Evolutionary conservation across 1,140 invertebrate species (phyloP), one percentile per base, ranked within the genome.

Genomic region (Odontomachus brunneus): DNA sequence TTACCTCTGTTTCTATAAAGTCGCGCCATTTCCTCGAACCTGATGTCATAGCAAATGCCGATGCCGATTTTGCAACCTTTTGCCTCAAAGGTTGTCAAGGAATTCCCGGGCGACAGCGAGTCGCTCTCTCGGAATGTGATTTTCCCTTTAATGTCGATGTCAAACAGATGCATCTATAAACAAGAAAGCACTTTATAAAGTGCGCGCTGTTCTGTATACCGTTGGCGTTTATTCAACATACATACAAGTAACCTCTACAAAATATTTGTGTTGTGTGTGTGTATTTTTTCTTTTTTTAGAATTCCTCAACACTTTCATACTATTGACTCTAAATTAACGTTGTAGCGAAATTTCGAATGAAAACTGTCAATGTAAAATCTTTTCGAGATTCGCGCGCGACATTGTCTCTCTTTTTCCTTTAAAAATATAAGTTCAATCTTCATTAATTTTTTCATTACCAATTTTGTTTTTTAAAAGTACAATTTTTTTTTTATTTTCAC

Each of bases 81-180:
- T 14, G 97, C 96, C 24, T 97, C 94, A 91, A 99, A 97, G 0
- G 94, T 97, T 0, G 96, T 97, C 19, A 99, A 94, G 0, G 95
- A 91, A 90, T 97, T 95, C 3, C 98, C 99, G 1, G 97, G 93
- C 72, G 95, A 95, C 0, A 99, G 91, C 0, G 96, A 96, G 85
- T 98, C 97, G 0, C 98, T 99, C 92, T 99, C 98, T 91, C 98
- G 97, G 89, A 99, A 99, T n/a, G 96, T 97, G 51, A 99, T 98
- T 93, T 98, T 97, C 26, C 97, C 97, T 65, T 98, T 98, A 71
- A 99, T 97, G 90, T 99, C 97, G 91, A 99, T 99, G 93, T 99
- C 98, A 94, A 99, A 99, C 38, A 99, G 95, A 94, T 99, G 99
- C 90, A 99, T 95, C 97, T 97, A 90, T 48, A 89, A 92, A 59